Conservation (phyloP, 30 jellyfish, hydroid and myxozoan species). For the Aurelia aurita complex sp. Pacific region DNA sequence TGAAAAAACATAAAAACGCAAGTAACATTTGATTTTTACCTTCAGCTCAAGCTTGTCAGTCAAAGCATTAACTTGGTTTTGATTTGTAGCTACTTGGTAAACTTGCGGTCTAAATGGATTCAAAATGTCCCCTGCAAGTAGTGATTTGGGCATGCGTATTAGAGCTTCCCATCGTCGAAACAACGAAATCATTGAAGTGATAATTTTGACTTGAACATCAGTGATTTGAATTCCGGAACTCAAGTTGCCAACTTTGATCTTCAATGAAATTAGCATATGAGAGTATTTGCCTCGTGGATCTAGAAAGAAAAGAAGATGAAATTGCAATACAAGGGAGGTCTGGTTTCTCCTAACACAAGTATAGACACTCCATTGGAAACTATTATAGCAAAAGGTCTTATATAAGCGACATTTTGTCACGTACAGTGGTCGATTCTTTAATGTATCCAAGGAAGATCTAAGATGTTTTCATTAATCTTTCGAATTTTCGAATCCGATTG, state of each 20-base stretch:
- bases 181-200: constrained; percentile 61
- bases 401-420: too few species aligned
- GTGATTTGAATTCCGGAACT: constrained; percentile 19
- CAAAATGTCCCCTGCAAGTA: constrained; percentile 74
- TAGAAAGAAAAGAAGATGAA: neutral
- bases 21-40: neutral
- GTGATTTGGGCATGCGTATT: constrained; percentile 56
- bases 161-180: constrained; percentile 84
- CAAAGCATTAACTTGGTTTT: neutral
- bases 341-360: too few species aligned
- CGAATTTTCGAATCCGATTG: too few species aligned
- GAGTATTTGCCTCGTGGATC: constrained; percentile 40
- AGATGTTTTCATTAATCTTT: too few species aligned
- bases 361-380: too few species aligned
- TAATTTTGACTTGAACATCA: constrained; percentile 31
- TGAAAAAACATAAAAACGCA: neutral
- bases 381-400: too few species aligned
- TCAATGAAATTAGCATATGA: constrained; percentile 8
- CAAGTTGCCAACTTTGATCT: constrained; percentile 39
- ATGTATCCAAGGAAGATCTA: too few species aligned
- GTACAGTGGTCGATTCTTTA: too few species aligned
- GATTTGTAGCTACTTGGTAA: constrained; percentile 20
- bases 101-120: constrained; percentile 83
- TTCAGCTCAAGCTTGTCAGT: constrained; percentile 8
- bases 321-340: too few species aligned